phyloP scores from a whole-genome alignment of 2,888 invertebrate species.

The Luperina nickerlii region DNA sequence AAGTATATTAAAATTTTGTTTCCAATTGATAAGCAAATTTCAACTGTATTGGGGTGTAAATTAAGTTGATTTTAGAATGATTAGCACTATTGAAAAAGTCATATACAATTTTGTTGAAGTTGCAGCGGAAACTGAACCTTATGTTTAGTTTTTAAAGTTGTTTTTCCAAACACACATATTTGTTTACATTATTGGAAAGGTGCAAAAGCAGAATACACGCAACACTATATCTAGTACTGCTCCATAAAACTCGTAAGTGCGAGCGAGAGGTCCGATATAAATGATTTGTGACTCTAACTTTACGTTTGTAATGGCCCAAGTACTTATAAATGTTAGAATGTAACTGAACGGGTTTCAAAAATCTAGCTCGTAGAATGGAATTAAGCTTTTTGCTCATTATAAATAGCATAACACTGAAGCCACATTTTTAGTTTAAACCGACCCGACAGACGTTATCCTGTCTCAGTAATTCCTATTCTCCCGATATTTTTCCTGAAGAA shows the following conservation, averaged over 20 bases:
- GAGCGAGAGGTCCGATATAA: neutral
- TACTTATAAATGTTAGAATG: neutral
- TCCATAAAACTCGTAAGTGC: too few species aligned
- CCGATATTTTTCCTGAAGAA: too few species aligned
- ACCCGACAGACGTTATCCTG: too few species aligned
- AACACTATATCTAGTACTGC: neutral
- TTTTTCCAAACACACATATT: neutral
- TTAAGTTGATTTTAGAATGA: neutral
- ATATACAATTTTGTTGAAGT: too few species aligned
- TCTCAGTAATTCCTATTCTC: too few species aligned
- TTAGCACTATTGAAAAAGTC: neutral
- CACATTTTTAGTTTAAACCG: neutral
- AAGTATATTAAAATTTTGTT: too few species aligned
- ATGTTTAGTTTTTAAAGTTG: neutral
- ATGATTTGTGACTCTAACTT: neutral
- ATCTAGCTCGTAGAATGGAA: slow-evolving; percentile 15
- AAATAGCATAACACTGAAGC: slow-evolving; percentile 36
- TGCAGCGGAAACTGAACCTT: neutral
- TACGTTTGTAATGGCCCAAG: neutral
- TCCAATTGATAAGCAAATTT: neutral
- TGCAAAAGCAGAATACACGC: neutral
- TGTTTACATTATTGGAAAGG: neutral
- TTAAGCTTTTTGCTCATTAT: slow-evolving; percentile 26
- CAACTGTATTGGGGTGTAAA: neutral
- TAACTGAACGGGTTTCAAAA: slow-evolving; percentile 6